These are phyloP conservation scores for Sebastes iracundus DNA, from an alignment of 2,797 vertebrate species.

Conservation along the genomic window DNA sequence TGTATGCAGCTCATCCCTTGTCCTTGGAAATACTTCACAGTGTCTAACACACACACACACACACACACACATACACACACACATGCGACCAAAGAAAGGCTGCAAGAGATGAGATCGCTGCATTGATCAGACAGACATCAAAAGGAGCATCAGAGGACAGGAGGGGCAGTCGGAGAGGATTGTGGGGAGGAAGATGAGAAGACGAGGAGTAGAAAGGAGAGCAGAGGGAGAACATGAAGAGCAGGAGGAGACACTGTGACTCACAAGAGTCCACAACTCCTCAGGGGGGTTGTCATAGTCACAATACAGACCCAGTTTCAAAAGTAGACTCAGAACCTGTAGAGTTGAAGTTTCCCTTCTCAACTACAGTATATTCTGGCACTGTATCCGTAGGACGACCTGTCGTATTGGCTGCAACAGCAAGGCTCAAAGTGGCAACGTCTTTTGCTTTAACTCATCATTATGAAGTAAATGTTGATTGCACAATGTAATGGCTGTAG, in stretches of 20 bases:
- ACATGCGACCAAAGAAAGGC: background rate
- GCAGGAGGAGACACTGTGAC: slow-evolving; percentile 4
- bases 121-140: slow-evolving; percentile 16
- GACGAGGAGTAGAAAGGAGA: slow-evolving; percentile 1
- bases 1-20: background rate
- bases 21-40: background rate
- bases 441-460: too few species aligned
- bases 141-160: slow-evolving; percentile 2
- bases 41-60: background rate
- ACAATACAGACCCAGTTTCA: slow-evolving; percentile 5
- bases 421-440: background rate
- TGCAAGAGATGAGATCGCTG: slow-evolving; percentile 14
- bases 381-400: background rate
- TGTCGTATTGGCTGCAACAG: background rate
- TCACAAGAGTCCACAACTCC: background rate
- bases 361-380: background rate
- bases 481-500: too few species aligned
- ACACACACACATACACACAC: background rate
- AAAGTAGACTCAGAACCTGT: background rate
- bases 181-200: slow-evolving; percentile 25
- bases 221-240: background rate
- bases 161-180: slow-evolving; percentile 2
- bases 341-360: background rate
- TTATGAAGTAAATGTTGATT: too few species aligned
- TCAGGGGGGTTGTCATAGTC: background rate